phyloP scores from a whole-genome alignment of 2,888 invertebrate species.

The Callosobruchus maculatus region DNA sequence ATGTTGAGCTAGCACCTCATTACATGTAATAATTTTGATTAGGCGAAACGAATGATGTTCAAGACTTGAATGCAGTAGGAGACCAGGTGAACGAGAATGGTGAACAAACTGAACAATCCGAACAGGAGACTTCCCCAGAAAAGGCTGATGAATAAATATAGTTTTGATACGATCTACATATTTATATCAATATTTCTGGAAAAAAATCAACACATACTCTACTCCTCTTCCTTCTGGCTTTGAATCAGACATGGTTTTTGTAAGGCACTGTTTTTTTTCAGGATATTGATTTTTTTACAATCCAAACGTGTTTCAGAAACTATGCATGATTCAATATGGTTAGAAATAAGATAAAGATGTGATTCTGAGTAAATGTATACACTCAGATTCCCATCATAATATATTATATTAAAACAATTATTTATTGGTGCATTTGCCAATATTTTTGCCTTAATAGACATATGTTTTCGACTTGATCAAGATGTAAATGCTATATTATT shows the following conservation, averaged over 20 bases:
- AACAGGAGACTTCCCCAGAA: constrained; percentile 14
- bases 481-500: neutral
- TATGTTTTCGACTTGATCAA: neutral
- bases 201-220: neutral
- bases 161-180: neutral
- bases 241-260: neutral
- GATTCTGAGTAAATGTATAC: neutral
- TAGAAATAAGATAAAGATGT: no score
- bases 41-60: constrained; percentile 15
- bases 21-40: neutral
- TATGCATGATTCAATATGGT: neutral
- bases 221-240: neutral
- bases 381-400: neutral
- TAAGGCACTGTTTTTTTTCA: neutral
- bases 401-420: neutral
- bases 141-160: constrained; percentile 14
- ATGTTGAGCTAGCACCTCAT: neutral
- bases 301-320: neutral
- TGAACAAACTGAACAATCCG: constrained; percentile 10
- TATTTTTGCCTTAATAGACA: neutral
- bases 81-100: constrained; percentile 12
- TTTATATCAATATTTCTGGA: neutral
- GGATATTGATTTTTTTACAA: no score
- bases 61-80: constrained; percentile 11
- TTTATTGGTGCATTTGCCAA: neutral